Evolutionary conservation across 35 echinoderm and acorn worm species (phyloP), one percentile per base, ranked within the genome.

Genomic region (Apostichopus japonicus): DNA sequence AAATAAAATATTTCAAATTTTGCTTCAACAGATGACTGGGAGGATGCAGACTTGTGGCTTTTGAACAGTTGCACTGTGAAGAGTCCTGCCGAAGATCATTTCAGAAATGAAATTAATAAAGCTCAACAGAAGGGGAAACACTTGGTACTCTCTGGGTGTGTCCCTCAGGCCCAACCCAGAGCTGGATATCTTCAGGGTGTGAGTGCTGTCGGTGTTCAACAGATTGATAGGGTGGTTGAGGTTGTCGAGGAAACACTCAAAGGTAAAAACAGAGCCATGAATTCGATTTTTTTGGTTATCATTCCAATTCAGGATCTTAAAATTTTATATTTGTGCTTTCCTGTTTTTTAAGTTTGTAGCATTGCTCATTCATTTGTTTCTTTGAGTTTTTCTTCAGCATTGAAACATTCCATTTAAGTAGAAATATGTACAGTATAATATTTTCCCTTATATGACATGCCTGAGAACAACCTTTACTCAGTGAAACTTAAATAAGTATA

Each of bases 31-130:
- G 97, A 93, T 75, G 91, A 96, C 51, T 58, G 77, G 23, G 80
- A 92, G n/a, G 93, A 93, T 77, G 97, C 97, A 61, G 97, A 99
- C 73, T 83, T 99, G 15, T 99, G 97, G 97, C 80, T 99, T 8
- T 84, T 99, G 6, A 99, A 99, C 93, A 99, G 97, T 84, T 99
- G 97, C 63, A 99, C 97, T 4, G 97, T 99, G 24, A 99, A 99
- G 77, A 96, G 79, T 87, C 97, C 97, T 59, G 97, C 97, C 0
- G 97, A 99, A 65, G 97, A 99, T 83, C 97, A 99, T 65, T 99
- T 99, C 90, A 78, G 97, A 16, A 99, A 99, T 77, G 91, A 94
- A 7, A 91, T 99, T 8, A 94, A 87, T 17, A 93, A 91, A 51
- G 97, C 95, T 15, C 93, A 94, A 88, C 86, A 93, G 78, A 72